A percentile compares a stretch with the other conserved stretches of the same genome.
Conservation (phyloP, 2,888 invertebrate genomes). For the Eupithecia subumbrata region DNA sequence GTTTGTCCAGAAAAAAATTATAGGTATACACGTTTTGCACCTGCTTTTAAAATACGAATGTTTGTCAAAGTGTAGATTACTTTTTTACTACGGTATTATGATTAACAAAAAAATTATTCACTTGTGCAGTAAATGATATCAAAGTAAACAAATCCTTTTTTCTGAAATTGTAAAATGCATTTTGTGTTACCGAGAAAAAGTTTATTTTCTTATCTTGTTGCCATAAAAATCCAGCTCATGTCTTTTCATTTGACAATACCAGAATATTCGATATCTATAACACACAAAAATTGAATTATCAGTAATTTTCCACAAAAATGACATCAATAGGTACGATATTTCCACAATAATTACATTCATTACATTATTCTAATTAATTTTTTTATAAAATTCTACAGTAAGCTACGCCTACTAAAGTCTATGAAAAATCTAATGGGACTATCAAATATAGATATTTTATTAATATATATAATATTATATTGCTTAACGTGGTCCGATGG, state of each 20-base stretch:
- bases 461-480: slow-evolving; percentile 65
- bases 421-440: slow-evolving; percentile 70
- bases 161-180: neutral
- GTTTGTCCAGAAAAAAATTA: neutral
- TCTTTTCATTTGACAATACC: slow-evolving; percentile 15
- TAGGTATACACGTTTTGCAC: neutral
- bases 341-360: slow-evolving; percentile 32
- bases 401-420: slow-evolving; percentile 74
- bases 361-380: slow-evolving; percentile 36
- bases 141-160: neutral
- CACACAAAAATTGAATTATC: slow-evolving; percentile 27
- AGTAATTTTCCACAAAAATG: slow-evolving; percentile 47
- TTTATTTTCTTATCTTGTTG: neutral
- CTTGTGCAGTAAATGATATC: neutral
- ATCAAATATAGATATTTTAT: slow-evolving; percentile 66
- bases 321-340: slow-evolving; percentile 50
- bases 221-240: neutral
- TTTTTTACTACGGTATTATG: too few species aligned
- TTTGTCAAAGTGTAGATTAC: too few species aligned
- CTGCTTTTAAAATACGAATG: neutral
- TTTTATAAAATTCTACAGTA: slow-evolving; percentile 75
- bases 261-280: slow-evolving; percentile 20
- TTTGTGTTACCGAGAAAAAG: neutral
- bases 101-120: neutral
- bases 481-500: slow-evolving; percentile 82